These are phyloP conservation scores for Enteromius afrohamiltoni DNA, from an alignment of 2,797 vertebrate species.

Conservation along the genomic window DNA sequence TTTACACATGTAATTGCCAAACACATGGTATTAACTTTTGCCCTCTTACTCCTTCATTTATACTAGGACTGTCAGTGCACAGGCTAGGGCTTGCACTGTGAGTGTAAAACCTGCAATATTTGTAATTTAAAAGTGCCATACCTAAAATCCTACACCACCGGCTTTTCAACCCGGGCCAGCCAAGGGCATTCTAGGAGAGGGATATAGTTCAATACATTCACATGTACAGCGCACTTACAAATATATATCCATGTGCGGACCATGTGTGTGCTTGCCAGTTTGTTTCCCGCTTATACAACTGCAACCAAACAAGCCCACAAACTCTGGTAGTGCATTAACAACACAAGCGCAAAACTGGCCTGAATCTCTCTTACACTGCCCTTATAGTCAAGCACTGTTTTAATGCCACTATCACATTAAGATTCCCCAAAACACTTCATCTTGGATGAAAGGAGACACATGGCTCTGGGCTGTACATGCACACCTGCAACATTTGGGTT, in stretches of 20 bases:
- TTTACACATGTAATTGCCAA: too few species aligned
- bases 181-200: background rate
- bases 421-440: constrained; percentile 6
- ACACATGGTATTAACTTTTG: too few species aligned
- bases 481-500: constrained; percentile 6
- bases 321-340: background rate
- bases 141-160: background rate
- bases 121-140: background rate
- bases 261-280: background rate
- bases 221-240: background rate
- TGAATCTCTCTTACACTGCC: background rate
- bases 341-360: background rate
- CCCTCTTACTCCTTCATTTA: too few species aligned
- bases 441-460: background rate
- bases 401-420: background rate
- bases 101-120: background rate
- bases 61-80: too few species aligned
- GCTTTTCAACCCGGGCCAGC: constrained; percentile 1
- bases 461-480: constrained; percentile 12
- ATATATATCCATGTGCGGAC: background rate
- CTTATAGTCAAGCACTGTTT: background rate
- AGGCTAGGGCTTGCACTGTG: background rate
- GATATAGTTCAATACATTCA: background rate
- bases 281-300: background rate
- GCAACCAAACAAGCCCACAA: background rate